Evolutionary conservation across 2,113 vertebrate genomes (phyloP).

Genomic region (Turnix velox): DNA sequence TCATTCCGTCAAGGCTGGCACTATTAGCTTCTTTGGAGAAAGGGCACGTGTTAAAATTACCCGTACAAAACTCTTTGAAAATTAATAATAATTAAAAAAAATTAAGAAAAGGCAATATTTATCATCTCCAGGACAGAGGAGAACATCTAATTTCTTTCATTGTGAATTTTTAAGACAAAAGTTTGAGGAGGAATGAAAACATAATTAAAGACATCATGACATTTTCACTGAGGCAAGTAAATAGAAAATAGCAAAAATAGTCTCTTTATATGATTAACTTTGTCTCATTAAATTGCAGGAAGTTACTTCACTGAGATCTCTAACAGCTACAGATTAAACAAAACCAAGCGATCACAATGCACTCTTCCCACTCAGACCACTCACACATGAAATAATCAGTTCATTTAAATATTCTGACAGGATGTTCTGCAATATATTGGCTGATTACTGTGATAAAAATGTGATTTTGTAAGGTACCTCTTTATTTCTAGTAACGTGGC

Average conservation of each 20-base stretch:
- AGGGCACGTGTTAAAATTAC: neutral
- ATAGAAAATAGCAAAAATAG: neutral
- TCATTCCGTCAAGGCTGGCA: neutral
- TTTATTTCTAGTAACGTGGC: neutral
- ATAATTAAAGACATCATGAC: neutral
- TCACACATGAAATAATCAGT: neutral
- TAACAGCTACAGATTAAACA: neutral
- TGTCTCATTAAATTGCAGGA: neutral
- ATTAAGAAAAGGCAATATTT: fast-evolving
- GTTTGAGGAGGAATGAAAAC: neutral
- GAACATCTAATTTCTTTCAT: neutral
- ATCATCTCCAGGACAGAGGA: neutral
- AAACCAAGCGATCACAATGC: neutral
- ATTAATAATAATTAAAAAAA: neutral
- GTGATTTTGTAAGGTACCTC: neutral
- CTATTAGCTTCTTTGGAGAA: neutral
- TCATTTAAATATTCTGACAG: neutral
- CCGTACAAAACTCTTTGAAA: neutral
- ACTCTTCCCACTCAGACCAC: neutral
- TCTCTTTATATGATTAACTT: neutral
- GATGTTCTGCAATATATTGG: neutral
- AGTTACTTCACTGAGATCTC: neutral
- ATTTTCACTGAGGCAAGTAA: neutral
- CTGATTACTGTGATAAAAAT: neutral
- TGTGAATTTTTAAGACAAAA: neutral